These are phyloP conservation scores for Xanthia togata DNA, from an alignment of 2,888 invertebrate species.

Conservation along the genomic window DNA sequence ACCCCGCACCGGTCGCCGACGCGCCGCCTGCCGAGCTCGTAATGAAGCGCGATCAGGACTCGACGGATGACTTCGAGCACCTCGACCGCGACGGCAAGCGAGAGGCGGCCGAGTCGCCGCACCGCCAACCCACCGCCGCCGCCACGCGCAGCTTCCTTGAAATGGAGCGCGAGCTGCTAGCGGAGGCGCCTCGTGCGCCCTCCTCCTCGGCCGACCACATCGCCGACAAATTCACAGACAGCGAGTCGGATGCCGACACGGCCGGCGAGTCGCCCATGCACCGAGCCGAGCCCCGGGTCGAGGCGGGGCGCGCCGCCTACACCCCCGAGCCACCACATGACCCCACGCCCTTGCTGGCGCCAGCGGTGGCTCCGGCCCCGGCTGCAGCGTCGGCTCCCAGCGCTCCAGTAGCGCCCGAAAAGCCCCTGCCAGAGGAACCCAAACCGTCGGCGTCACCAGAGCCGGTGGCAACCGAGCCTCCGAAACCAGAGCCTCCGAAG, in stretches of 20 bases:
- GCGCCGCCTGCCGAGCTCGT: constrained; percentile 64
- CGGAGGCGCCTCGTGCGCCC: constrained; percentile 80
- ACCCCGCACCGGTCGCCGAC: constrained; percentile 68
- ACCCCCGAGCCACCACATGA: constrained; percentile 72
- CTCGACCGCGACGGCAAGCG: constrained; percentile 91
- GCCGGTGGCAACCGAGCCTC: constrained; percentile 50
- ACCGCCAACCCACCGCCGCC: constrained; percentile 77
- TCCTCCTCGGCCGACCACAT: constrained; percentile 82
- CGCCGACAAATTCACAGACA: constrained; percentile 91
- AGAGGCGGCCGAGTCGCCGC: constrained; percentile 79
- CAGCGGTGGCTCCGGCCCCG: constrained; percentile 51
- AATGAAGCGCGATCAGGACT: constrained; percentile 92
- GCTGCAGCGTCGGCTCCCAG: constrained; percentile 69
- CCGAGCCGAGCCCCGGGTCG: constrained; percentile 82
- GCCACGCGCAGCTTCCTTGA: constrained; percentile 87
- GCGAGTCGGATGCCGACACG: constrained; percentile 89
- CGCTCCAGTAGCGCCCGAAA: constrained; percentile 64
- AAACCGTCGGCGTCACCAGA: constrained; percentile 55
- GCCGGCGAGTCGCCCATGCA: constrained; percentile 87
- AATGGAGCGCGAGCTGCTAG: constrained; percentile 87
- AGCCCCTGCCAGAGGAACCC: constrained; percentile 65
- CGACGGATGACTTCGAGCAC: constrained; percentile 94
- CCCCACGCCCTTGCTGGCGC: constrained; percentile 61
- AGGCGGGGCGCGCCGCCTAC: constrained; percentile 71
- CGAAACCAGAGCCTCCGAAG: constrained; percentile 68